Evolutionary conservation across 2,113 vertebrate species (phyloP).

Genomic region (Micronycteris hirsuta): DNA sequence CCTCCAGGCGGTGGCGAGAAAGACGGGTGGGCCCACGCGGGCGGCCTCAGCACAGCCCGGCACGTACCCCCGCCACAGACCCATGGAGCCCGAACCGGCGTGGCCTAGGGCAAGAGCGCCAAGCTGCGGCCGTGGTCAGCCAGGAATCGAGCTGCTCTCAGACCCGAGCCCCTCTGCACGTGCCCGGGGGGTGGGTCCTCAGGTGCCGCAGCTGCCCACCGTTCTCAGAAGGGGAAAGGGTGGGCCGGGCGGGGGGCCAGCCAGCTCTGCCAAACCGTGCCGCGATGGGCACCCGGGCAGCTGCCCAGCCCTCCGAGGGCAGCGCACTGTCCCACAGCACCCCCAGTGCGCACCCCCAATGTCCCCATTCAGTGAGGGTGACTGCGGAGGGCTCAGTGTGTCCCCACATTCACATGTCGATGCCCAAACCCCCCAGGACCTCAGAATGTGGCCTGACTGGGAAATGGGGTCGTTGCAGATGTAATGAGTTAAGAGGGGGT

Average conservation of each 20-base stretch:
- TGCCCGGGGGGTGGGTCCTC: too few species aligned
- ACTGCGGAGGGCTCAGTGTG: accelerated
- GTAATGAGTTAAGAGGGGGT: neutral
- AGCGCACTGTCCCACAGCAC: accelerated
- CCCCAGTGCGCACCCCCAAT: accelerated
- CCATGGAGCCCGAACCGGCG: neutral
- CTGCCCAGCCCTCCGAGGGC: accelerated
- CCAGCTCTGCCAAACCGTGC: neutral
- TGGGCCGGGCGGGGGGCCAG: neutral
- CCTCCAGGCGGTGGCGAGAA: neutral
- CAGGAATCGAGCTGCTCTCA: neutral
- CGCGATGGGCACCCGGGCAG: too few species aligned
- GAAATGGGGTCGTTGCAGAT: accelerated
- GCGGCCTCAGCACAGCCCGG: accelerated
- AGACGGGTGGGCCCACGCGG: neutral
- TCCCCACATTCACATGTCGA: neutral
- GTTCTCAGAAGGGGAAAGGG: neutral
- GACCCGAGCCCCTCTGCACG: neutral
- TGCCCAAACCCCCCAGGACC: neutral
- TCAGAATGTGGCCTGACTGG: neutral
- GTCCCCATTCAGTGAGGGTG: accelerated
- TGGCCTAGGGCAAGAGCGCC: neutral
- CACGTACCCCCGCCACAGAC: neutral
- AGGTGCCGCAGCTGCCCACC: too few species aligned
- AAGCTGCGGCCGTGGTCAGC: neutral